Evolutionary conservation across 2,888 invertebrate species (phyloP).

Genomic region (Caradrina kadenii): DNA sequence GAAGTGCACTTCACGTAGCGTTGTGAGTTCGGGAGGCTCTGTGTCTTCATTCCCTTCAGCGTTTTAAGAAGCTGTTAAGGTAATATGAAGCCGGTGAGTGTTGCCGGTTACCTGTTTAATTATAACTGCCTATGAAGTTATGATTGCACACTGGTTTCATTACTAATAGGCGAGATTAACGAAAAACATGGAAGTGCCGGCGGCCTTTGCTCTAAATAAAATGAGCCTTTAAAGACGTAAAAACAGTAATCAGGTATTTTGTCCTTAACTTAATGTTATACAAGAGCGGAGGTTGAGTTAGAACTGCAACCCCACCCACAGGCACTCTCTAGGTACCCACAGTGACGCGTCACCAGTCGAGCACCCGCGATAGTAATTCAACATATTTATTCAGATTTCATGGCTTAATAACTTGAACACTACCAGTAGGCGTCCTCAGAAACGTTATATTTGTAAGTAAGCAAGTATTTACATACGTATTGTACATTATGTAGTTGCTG

Average conservation of each 20-base stretch:
- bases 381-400: background rate
- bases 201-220: background rate
- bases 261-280: background rate
- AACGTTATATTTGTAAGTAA: background rate
- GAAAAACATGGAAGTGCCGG: background rate
- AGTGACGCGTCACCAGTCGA: background rate
- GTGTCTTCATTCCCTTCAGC: background rate
- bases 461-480: background rate
- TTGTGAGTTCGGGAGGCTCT: background rate
- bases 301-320: background rate
- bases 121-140: background rate
- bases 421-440: background rate
- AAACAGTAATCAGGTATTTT: background rate
- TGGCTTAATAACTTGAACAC: background rate
- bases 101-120: conserved; percentile 7
- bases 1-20: background rate
- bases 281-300: background rate
- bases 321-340: background rate
- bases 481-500: background rate
- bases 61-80: conserved; percentile 8
- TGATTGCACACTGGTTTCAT: background rate
- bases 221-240: background rate
- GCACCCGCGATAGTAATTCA: background rate
- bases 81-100: background rate
- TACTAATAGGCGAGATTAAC: background rate